Evolutionary conservation across 2,888 invertebrate species (phyloP).

Genomic region (Drosophila flavopinicola): DNA sequence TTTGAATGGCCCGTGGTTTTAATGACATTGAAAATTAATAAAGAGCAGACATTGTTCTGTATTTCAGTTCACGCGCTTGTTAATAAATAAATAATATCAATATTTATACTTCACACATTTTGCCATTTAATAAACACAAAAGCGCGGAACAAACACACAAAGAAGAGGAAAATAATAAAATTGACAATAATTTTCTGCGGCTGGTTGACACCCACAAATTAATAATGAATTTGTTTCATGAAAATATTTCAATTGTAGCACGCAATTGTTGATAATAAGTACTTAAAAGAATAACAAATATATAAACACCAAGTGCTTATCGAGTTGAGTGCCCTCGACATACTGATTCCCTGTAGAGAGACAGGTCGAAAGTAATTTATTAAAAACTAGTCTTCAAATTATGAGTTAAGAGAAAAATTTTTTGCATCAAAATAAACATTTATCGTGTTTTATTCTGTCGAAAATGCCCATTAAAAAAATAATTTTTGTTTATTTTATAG

Average conservation of each 20-base stretch:
- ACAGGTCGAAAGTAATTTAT: not conserved
- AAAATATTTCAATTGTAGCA: constrained; percentile 40
- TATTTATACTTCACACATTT: constrained; percentile 63
- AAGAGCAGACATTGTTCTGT: constrained; percentile 17
- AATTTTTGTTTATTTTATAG: too few relatives aligned
- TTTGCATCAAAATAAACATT: too few relatives aligned
- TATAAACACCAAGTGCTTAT: not conserved
- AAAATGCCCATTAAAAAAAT: too few relatives aligned
- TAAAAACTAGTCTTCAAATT: too few relatives aligned
- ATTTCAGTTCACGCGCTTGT: constrained; percentile 39
- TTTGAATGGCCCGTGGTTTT: constrained; percentile 15
- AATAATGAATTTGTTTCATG: constrained; percentile 49
- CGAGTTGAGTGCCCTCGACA: not conserved
- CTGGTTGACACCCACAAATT: constrained; percentile 28
- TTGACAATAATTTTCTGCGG: constrained; percentile 21
- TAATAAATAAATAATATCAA: constrained; percentile 60
- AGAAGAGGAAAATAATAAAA: constrained; percentile 1
- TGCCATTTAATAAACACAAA: constrained; percentile 50
- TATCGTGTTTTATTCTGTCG: too few relatives aligned
- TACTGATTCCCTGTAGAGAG: not conserved
- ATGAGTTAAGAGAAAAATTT: too few relatives aligned
- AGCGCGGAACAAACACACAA: constrained; percentile 4
- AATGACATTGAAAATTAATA: constrained; percentile 44
- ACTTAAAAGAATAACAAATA: constrained; percentile 21
- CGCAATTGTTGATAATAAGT: constrained; percentile 38